A percentile compares a stretch with the other conserved stretches of the same genome.
These are phyloP conservation scores for Megamerina dolium DNA, from an alignment of 2,888 invertebrate genomes.

Conservation along the genomic window DNA sequence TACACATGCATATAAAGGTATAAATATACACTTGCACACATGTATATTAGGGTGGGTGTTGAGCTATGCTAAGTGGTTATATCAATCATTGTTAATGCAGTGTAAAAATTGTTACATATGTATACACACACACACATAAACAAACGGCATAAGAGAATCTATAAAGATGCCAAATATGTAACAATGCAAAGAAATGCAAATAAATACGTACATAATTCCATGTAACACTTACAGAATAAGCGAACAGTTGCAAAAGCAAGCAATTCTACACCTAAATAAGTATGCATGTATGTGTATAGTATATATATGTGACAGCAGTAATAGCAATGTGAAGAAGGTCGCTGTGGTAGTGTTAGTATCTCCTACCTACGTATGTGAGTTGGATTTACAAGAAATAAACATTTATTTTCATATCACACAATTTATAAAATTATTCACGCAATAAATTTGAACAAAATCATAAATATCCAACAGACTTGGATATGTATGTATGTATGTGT, in stretches of 20 bases:
- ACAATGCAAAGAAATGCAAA: slow-evolving; percentile 2
- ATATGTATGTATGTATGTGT: no score
- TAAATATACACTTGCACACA: no score
- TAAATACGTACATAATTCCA: no score
- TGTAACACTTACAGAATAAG: no score
- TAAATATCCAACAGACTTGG: no score
- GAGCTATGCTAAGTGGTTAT: slow-evolving; percentile 24
- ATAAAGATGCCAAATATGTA: neutral
- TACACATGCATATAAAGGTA: no score
- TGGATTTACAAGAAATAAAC: no score
- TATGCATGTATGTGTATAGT: neutral
- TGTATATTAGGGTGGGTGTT: slow-evolving; percentile 15
- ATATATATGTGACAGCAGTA: neutral
- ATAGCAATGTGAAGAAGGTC: neutral
- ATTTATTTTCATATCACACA: slow-evolving; percentile 1
- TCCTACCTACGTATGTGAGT: neutral
- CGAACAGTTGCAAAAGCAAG: neutral
- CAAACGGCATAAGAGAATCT: neutral
- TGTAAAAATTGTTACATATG: slow-evolving; percentile 16
- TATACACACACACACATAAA: slow-evolving; percentile 1
- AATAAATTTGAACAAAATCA: slow-evolving; percentile 20
- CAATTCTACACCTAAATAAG: neutral
- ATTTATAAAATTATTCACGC: slow-evolving; percentile 25
- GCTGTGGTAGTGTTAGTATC: neutral
- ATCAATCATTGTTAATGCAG: slow-evolving; percentile 29